A percentile compares a stretch with the other conserved stretches of the same genome.
These are phyloP conservation scores for Sialia sialis DNA, from an alignment of 2,113 vertebrate genomes.

Conservation along the genomic window DNA sequence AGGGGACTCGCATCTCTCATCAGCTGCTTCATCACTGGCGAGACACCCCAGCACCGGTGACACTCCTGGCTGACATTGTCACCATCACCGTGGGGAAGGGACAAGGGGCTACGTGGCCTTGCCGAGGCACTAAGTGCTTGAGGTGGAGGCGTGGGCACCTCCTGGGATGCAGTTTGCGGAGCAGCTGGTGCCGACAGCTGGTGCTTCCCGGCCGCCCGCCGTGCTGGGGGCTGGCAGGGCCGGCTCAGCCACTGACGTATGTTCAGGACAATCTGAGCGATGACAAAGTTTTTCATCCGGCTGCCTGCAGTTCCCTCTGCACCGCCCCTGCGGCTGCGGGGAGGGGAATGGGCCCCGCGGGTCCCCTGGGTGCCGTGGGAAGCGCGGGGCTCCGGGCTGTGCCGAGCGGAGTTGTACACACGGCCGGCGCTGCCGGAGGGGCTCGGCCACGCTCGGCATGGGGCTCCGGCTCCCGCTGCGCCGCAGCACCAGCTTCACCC, in stretches of 20 bases:
- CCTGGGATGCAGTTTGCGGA: neutral
- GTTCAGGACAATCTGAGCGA: neutral
- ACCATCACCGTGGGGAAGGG: fast-evolving
- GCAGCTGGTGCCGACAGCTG: neutral
- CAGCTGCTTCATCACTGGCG: neutral
- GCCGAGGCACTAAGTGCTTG: neutral
- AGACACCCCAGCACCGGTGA: neutral
- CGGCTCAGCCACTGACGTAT: neutral
- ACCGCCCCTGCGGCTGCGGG: slow-evolving; percentile 2
- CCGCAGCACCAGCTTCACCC: slow-evolving; percentile 67
- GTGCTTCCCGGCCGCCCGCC: neutral
- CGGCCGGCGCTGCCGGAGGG: neutral
- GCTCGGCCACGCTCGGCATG: slow-evolving; percentile 7
- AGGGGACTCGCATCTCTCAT: neutral
- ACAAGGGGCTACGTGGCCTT: fast-evolving
- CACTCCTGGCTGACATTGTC: neutral
- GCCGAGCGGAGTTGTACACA: neutral
- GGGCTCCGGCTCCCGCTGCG: slow-evolving; percentile 63
- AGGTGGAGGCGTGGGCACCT: neutral
- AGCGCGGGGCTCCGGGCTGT: neutral
- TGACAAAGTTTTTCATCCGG: neutral
- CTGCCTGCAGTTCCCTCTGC: neutral
- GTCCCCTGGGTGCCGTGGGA: slow-evolving; percentile 37
- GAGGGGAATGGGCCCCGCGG: neutral
- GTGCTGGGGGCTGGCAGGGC: neutral